Conservation (phyloP, 1,140 invertebrate species). For the Drosophila arizonae region DNA sequence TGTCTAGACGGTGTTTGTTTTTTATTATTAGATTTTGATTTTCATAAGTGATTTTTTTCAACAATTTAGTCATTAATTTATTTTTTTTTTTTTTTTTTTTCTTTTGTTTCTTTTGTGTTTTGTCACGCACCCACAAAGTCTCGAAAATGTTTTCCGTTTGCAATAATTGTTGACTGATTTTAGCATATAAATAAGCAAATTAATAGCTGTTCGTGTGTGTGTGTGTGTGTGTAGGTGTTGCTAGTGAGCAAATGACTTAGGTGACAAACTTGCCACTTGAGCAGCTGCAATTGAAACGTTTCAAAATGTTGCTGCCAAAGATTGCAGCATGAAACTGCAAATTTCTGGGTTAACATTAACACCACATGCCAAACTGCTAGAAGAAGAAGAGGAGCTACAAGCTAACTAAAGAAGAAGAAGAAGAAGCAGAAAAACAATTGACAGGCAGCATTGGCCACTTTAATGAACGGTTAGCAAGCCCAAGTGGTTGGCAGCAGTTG, state of each 20-base stretch:
- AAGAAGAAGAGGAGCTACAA: constrained; percentile 6
- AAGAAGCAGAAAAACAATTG: constrained; percentile 20
- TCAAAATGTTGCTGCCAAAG: constrained; percentile 36
- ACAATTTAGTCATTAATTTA: constrained; percentile 41
- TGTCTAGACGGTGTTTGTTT: constrained; percentile 27
- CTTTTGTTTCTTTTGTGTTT: constrained; percentile 26
- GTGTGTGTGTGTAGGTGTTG: constrained; percentile 37
- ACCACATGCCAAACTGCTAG: constrained; percentile 7
- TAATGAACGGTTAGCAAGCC: constrained; percentile 63
- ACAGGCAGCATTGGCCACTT: constrained; percentile 50
- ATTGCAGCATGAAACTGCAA: constrained; percentile 64
- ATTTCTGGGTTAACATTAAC: constrained; percentile 57
- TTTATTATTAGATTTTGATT: constrained; percentile 7
- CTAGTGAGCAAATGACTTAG: constrained; percentile 34
- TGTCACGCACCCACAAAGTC: constrained; percentile 45
- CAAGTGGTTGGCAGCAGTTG: constrained; percentile 26
- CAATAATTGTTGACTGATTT: constrained; percentile 28
- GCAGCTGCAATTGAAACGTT: constrained; percentile 30
- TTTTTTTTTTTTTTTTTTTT: constrained; percentile 7
- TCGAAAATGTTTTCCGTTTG: constrained; percentile 52
- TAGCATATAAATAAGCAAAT: constrained; percentile 33
- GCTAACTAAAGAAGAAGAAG: constrained; percentile 1
- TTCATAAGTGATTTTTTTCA: constrained; percentile 26
- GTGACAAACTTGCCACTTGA: constrained; percentile 44
- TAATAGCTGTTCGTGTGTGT: constrained; percentile 19